Evolutionary conservation across 2,888 invertebrate genomes (phyloP), one percentile per base, ranked within the genome.

Genomic region (Digitonthophagus gazella): DNA sequence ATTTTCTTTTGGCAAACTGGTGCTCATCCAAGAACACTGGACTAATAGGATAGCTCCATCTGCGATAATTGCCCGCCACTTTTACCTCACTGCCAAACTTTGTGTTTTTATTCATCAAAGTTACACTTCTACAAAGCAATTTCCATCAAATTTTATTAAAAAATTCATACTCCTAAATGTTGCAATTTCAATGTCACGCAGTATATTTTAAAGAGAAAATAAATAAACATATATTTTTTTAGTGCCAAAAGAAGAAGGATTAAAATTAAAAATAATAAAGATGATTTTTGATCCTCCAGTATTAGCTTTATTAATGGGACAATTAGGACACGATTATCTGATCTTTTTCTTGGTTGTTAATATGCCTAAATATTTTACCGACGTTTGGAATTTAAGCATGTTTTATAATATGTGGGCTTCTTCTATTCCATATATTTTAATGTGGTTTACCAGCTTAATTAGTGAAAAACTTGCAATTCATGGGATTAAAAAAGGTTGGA

Each of bases 231-330:
- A 8, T 44, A 4, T 44, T 5, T 44, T 44, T 44, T 44, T 44
- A 44, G 28, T 44, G 11, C 28, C 28, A 2, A 6, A 11, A 44
- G 28, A 44, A 44, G 28, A 44, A 11, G 28, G 28, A 1, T 11
- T 44, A 8, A 6, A 11, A 8, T 44, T 44, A 44, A 44, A 3
- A 6, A 11, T 44, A 8, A 8, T 44, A 2, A 44, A 5, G 16
- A 58, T 68, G 6, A 0, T 68, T 1, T 22, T 28, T n/a, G 68
- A 68, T 8, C 58, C n/a, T 11, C 57, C 58, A 5, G 54, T 65
- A n/a, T 68, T 65, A 65, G 65, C 68, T n/a, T 15, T 65, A 54
- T n/a, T 65, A 0, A 44, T 54, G 0, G 68, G 65, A 1, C 65
- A 68, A 44, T 5, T 58, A 3, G 68, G 65, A 6, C 65, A 68